Conservation (phyloP, 1,140 invertebrate genomes). For the Heliconius nattereri region DNA sequence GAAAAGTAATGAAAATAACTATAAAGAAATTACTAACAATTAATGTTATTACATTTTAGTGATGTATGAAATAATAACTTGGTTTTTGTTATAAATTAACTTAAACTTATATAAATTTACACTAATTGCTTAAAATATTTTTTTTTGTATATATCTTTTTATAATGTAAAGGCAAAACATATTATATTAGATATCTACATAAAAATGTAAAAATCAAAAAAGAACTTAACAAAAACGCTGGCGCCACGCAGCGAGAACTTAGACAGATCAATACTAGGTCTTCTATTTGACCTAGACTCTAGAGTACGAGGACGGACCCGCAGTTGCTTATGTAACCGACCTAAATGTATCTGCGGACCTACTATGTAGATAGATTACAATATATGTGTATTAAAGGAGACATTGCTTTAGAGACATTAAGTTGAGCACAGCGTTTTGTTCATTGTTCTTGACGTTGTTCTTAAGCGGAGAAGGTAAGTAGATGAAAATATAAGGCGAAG, state of each 20-base stretch:
- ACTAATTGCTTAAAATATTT: too few species aligned
- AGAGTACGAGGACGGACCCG: conserved; percentile 6
- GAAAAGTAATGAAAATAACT: background rate
- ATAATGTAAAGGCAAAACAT: too few species aligned
- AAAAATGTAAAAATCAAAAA: too few species aligned
- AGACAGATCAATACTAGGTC: conserved; percentile 30
- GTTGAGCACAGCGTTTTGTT: background rate
- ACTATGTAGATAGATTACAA: background rate
- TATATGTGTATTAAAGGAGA: background rate
- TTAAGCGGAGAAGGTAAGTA: too few species aligned
- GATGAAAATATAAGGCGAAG: background rate
- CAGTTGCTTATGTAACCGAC: conserved; percentile 13
- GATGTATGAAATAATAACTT: background rate
- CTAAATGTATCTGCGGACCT: background rate
- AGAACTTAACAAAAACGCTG: too few species aligned
- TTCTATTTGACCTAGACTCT: conserved; percentile 30
- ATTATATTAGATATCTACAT: too few species aligned
- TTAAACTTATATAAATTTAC: too few species aligned
- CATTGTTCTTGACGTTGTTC: background rate
- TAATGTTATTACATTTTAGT: background rate
- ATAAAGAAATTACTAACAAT: background rate
- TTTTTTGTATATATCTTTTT: too few species aligned
- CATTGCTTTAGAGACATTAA: background rate
- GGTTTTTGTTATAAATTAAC: background rate
- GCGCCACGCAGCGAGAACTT: conserved; percentile 5